Evolutionary conservation across 2,888 invertebrate genomes (phyloP).

Genomic region (Platycnemis pennipes): DNA sequence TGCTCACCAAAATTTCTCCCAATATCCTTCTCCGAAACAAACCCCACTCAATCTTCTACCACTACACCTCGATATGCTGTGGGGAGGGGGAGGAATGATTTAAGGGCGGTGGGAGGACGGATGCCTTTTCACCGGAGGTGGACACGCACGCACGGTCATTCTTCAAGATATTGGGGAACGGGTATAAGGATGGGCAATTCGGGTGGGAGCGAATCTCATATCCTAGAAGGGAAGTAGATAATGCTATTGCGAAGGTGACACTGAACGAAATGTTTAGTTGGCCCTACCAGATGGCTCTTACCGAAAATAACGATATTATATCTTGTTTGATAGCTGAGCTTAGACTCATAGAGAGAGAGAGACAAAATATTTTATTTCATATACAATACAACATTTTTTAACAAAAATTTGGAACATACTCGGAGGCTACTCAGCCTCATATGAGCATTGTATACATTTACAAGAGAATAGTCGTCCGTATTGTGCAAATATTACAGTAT

Average conservation of each 20-base stretch:
- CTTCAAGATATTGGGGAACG: not conserved
- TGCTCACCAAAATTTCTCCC: not conserved
- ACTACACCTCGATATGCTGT: not conserved
- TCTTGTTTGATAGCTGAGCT: no score
- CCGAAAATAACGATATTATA: no score
- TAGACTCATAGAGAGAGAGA: no score
- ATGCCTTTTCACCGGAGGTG: not conserved
- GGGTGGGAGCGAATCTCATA: not conserved
- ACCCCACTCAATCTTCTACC: not conserved
- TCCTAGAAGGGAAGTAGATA: not conserved
- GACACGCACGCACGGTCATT: not conserved
- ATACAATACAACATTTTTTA: no score
- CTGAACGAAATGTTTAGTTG: not conserved
- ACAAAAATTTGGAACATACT: no score
- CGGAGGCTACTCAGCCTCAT: no score
- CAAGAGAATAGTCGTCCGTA: no score
- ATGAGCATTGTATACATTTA: no score
- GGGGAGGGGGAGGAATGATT: not conserved
- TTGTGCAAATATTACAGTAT: no score
- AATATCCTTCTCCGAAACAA: not conserved
- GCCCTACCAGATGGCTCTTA: not conserved
- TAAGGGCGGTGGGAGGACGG: not conserved
- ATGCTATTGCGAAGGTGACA: not conserved
- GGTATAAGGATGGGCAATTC: not conserved
- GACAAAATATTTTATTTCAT: no score